Conservation (phyloP, 2,113 vertebrate species). For the Microtus pennsylvanicus region DNA sequence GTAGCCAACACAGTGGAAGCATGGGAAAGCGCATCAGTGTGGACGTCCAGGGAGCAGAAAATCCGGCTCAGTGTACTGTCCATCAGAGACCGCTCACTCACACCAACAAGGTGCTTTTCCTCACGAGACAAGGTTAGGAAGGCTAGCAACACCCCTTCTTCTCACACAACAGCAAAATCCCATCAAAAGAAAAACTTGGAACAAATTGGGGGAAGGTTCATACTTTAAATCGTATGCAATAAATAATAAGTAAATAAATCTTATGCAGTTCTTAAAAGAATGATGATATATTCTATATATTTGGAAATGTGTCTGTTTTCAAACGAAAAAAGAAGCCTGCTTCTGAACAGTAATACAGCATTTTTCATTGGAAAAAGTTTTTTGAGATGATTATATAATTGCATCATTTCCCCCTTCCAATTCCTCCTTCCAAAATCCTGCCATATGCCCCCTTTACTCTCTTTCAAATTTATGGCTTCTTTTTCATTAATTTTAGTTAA, state of each 20-base stretch:
- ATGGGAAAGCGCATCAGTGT: neutral
- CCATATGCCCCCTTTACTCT: neutral
- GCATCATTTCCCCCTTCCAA: neutral
- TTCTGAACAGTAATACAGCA: constrained; percentile 43
- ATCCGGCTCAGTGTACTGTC: neutral
- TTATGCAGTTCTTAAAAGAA: constrained; percentile 4
- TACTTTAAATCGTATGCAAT: neutral
- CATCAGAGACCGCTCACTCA: constrained; percentile 1
- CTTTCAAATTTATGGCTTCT: neutral
- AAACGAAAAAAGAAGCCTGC: neutral
- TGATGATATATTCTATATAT: neutral
- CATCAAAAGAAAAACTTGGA: neutral
- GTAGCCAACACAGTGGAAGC: neutral
- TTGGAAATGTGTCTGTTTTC: constrained; percentile 54
- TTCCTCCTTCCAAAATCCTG: neutral
- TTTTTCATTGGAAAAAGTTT: neutral
- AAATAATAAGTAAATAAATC: neutral
- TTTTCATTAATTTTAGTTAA: neutral
- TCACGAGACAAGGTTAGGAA: neutral
- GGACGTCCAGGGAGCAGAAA: constrained; percentile 3
- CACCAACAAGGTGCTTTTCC: constrained; percentile 23
- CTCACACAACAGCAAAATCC: neutral
- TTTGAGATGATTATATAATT: neutral
- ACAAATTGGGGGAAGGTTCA: neutral
- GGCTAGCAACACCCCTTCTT: neutral